Conservation (phyloP, 2,797 vertebrate genomes). For the Typhlichthys subterraneus region DNA sequence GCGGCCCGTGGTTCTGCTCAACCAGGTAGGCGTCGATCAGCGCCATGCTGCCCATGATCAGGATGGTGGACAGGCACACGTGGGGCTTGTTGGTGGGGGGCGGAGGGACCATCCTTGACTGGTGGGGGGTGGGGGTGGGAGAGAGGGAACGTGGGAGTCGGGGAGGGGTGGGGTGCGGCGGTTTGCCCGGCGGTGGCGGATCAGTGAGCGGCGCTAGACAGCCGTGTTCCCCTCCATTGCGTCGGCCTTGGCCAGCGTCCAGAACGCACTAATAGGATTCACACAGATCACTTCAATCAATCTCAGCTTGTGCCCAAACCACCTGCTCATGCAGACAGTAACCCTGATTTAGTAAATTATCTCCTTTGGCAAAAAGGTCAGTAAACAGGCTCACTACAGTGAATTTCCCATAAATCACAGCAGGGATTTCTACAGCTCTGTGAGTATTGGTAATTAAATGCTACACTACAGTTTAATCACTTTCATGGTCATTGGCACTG, state of each 20-base stretch:
- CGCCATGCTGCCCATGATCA: slow-evolving; percentile 85
- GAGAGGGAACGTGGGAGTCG: not conserved
- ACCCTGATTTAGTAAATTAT: slow-evolving; percentile 69
- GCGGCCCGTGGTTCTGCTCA: slow-evolving; percentile 84
- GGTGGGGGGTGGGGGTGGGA: slow-evolving; percentile 24
- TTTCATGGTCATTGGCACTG: not conserved
- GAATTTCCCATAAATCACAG: slow-evolving; percentile 24
- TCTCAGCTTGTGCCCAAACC: slow-evolving; percentile 58
- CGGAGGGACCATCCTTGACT: slow-evolving; percentile 78
- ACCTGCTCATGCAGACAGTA: slow-evolving; percentile 66
- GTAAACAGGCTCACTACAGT: slow-evolving; percentile 41
- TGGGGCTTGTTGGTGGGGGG: slow-evolving; percentile 87
- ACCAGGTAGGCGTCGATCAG: slow-evolving; percentile 83
- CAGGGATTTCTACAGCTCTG: slow-evolving; percentile 19
- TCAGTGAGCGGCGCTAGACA: slow-evolving; percentile 56
- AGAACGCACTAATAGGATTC: slow-evolving; percentile 69
- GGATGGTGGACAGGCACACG: slow-evolving; percentile 82
- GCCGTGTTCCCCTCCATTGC: slow-evolving; percentile 59
- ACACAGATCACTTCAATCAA: slow-evolving; percentile 72
- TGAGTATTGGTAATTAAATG: slow-evolving; percentile 32
- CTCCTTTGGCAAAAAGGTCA: slow-evolving; percentile 53
- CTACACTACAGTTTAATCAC: slow-evolving; percentile 38
- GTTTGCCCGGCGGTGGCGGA: not conserved
- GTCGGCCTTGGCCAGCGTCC: slow-evolving; percentile 64
- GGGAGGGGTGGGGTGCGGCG: not conserved